These are phyloP conservation scores for Ceriagrion tenellum DNA, from an alignment of 2,888 invertebrate species.

Conservation along the genomic window DNA sequence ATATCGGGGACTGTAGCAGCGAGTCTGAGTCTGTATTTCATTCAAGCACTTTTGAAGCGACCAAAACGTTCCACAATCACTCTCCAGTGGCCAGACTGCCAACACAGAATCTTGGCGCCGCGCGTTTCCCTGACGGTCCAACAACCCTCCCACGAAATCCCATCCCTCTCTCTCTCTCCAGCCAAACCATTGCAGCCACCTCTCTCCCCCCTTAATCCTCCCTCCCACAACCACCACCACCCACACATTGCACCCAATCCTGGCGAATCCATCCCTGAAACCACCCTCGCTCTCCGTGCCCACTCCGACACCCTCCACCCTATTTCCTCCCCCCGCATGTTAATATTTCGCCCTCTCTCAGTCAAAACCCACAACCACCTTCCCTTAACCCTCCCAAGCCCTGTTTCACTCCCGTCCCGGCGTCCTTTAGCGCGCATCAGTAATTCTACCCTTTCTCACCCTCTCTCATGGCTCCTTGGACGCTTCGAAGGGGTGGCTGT, in stretches of 20 bases:
- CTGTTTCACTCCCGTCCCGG: not conserved
- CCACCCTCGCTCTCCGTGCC: not conserved
- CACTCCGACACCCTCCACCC: not conserved
- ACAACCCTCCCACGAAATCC: not conserved
- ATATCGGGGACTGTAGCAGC: no score
- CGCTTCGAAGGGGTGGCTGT: not conserved
- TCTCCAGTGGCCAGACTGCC: no score
- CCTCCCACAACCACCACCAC: no score
- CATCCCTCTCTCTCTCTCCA: not conserved
- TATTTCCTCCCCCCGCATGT: not conserved
- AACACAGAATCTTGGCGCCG: no score
- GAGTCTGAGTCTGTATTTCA: no score
- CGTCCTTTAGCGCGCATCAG: not conserved
- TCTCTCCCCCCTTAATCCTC: not conserved
- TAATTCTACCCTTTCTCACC: not conserved
- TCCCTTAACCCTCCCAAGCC: not conserved
- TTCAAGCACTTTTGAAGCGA: no score
- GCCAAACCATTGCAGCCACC: not conserved
- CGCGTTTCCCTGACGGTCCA: no score
- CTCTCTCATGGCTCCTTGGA: not conserved
- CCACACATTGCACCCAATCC: not conserved
- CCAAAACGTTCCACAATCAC: no score
- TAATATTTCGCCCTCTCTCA: slow-evolving; percentile 24
- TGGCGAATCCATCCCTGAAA: not conserved
- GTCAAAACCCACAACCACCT: not conserved